Evolutionary conservation across 2,113 vertebrate genomes (phyloP).

Genomic region (Dolichallabes microphthalmus): DNA sequence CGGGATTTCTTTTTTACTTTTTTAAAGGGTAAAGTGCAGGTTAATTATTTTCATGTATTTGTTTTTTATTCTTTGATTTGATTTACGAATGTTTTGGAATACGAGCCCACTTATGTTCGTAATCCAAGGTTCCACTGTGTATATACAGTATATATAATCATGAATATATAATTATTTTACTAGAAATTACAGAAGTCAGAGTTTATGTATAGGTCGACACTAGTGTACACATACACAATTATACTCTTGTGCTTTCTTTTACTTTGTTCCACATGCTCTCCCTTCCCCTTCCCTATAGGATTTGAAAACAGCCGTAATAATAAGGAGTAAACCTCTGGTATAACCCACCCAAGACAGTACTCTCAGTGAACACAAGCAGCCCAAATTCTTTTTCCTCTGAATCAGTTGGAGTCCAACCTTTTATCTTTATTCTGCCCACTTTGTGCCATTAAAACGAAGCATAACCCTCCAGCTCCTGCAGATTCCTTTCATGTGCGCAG

Average conservation of each 20-base stretch:
- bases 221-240: background rate
- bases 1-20: too few species aligned
- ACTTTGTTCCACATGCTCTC: background rate
- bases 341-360: background rate
- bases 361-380: background rate
- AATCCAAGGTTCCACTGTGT: too few species aligned
- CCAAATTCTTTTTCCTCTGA: background rate
- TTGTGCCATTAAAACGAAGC: background rate
- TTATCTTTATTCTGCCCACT: slow-evolving; percentile 14
- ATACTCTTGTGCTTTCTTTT: background rate
- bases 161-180: background rate
- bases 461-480: background rate
- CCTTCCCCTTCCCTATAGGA: background rate
- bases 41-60: too few species aligned
- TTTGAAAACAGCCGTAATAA: background rate
- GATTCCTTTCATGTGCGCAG: background rate
- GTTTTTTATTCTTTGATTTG: too few species aligned
- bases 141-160: too few species aligned
- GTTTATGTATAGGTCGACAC: background rate
- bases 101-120: too few species aligned
- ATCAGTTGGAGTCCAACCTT: background rate
- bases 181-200: background rate
- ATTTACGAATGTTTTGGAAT: too few species aligned
- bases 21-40: too few species aligned
- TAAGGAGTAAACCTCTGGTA: background rate